Conservation (phyloP, 2,888 invertebrate species). For the Keiferia lycopersicella region DNA sequence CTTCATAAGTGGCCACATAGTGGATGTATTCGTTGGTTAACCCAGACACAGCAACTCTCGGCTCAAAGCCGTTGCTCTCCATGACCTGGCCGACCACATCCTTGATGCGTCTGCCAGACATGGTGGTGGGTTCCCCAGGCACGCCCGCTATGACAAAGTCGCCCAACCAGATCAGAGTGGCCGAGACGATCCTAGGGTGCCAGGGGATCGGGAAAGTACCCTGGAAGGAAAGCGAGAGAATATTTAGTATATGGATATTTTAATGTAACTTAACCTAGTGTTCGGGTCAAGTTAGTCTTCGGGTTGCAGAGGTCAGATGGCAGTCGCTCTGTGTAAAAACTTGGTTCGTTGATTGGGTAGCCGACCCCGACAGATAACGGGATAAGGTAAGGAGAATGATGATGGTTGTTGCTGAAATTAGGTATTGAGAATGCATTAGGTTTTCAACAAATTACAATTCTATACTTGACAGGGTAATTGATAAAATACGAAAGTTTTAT, state of each 20-base stretch:
- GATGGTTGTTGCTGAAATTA: too few species aligned
- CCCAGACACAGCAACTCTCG: conserved; percentile 86
- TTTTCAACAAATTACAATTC: too few species aligned
- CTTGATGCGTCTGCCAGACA: conserved; percentile 88
- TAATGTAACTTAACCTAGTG: too few species aligned
- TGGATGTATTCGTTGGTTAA: conserved; percentile 91
- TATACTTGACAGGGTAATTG: too few species aligned
- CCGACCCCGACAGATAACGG: too few species aligned
- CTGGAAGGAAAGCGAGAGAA: conserved; percentile 40
- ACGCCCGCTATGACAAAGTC: conserved; percentile 86
- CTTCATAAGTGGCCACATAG: conserved; percentile 91
- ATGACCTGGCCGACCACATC: conserved; percentile 66
- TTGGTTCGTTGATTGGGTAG: too few species aligned
- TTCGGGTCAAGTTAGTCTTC: too few species aligned
- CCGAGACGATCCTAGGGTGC: conserved; percentile 88
- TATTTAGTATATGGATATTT: background rate
- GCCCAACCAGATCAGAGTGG: conserved; percentile 86
- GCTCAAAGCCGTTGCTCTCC: conserved; percentile 56
- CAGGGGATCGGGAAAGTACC: conserved; percentile 86
- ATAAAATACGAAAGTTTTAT: too few species aligned
- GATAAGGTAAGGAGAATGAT: too few species aligned
- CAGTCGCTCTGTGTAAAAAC: too few species aligned
- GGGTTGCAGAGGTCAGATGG: too few species aligned
- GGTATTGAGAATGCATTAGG: too few species aligned
- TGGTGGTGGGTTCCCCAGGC: conserved; percentile 94